A percentile compares a stretch with the other conserved stretches of the same genome.
Evolutionary conservation across 2,797 vertebrate genomes (phyloP).

Genomic region (Microcaecilia unicolor): DNA sequence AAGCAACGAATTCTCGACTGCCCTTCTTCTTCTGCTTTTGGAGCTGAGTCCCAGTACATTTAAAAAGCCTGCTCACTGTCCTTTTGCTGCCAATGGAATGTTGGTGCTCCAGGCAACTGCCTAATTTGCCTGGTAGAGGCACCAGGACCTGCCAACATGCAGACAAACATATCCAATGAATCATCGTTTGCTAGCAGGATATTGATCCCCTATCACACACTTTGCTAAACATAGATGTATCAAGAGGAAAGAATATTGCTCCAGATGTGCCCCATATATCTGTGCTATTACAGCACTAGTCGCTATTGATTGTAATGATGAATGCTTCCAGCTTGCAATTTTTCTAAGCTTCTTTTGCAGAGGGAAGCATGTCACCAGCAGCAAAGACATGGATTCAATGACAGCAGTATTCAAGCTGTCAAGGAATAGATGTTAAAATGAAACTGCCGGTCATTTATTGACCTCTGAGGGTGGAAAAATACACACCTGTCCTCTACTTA

Average conservation of each 20-base stretch:
- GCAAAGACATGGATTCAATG: constrained; percentile 37
- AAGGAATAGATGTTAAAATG: constrained; percentile 41
- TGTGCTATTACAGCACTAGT: constrained; percentile 21
- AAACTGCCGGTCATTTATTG: constrained; percentile 27
- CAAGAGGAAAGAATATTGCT: constrained; percentile 18
- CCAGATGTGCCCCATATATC: constrained; percentile 14
- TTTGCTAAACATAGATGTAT: constrained; percentile 47
- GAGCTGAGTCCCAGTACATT: too few relatives aligned
- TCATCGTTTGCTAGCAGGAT: constrained; percentile 43
- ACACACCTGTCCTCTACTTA: constrained; percentile 26
- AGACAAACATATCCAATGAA: constrained; percentile 29
- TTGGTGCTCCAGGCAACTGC: too few relatives aligned
- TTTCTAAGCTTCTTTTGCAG: constrained; percentile 21
- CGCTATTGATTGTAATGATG: constrained; percentile 35
- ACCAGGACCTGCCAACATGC: too few relatives aligned
- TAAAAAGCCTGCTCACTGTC: too few relatives aligned
- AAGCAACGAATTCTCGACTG: too few relatives aligned
- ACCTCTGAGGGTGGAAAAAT: constrained; percentile 21
- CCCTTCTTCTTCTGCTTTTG: too few relatives aligned
- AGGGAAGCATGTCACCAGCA: constrained; percentile 25
- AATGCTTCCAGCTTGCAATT: constrained; percentile 29
- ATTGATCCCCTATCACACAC: constrained; percentile 37
- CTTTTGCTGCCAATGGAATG: too few relatives aligned
- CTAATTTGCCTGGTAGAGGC: too few relatives aligned
- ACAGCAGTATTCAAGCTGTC: constrained; percentile 37